phyloP scores from a whole-genome alignment of 2,797 vertebrate species.

The Babyrousa celebensis region DNA sequence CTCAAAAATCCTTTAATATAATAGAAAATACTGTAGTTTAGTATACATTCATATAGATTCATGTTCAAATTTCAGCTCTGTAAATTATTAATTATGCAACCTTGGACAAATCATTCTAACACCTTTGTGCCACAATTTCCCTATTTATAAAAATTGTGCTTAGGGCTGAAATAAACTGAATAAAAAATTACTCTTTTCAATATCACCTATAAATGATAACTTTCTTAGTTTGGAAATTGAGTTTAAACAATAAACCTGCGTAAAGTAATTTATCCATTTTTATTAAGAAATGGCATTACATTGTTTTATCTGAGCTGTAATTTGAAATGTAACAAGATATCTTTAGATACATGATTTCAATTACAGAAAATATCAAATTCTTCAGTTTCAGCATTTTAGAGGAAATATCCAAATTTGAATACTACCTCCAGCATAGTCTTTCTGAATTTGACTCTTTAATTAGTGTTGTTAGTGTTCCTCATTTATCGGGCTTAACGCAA shows the following conservation, averaged over 20 bases:
- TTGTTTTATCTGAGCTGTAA: not conserved
- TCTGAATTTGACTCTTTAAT: not conserved
- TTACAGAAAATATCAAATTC: not conserved
- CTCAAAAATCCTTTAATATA: not conserved
- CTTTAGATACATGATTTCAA: conserved; percentile 46
- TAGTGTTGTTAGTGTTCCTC: not conserved
- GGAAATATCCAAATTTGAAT: conserved; percentile 14
- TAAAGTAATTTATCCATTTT: not conserved
- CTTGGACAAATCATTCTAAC: not conserved
- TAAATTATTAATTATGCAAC: not conserved
- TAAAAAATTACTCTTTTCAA: not conserved
- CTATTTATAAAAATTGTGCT: not conserved
- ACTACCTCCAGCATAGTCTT: not conserved
- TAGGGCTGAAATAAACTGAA: not conserved
- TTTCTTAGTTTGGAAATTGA: conserved; percentile 16
- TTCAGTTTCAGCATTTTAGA: conserved; percentile 31
- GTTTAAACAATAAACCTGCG: conserved; percentile 10
- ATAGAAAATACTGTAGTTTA: not conserved
- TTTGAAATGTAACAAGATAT: not conserved
- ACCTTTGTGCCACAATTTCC: not conserved
- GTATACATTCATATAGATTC: not conserved
- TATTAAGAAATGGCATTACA: conserved; percentile 27
- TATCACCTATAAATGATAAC: not conserved
- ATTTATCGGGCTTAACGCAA: not conserved
- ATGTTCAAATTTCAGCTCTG: not conserved